Evolutionary conservation across 2,113 vertebrate species (phyloP), one percentile per base, ranked within the genome.

Genomic region (Seriola rivoliana): DNA sequence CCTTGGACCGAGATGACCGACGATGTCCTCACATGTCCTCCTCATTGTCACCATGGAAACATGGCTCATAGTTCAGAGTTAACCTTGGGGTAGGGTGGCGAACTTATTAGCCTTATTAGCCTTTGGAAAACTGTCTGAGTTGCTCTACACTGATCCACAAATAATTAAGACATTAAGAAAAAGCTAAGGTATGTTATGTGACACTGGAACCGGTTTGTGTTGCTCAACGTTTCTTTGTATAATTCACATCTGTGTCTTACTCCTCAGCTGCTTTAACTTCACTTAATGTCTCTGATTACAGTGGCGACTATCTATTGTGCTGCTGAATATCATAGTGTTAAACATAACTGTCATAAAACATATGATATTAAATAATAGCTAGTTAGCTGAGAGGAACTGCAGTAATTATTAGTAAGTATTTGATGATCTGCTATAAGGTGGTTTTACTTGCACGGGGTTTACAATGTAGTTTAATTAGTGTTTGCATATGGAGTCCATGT

Each of bases 31-130:
- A 21, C 14, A 21, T 16, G 2, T 70, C 58, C 57, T 29, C 13
- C 23, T 6, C 52, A 54, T 44, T 55, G 46, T 74, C 62, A 40
- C 69, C 55, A 69, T 78, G 69, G 69, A 68, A 62, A 44, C 55
- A 3, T 52, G 23, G 17, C 29, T 58, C 13, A 5, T 54, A 40
- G 3, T 59, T 71, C 19, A n/a, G 57, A 55, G 16, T 8, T 36
- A 57, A 17, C 46, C n/a, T 60, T 8, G 6, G 4, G 42, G 32
- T 40, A 11, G 3, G 4, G 1, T 40, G 5, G 10, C 38, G 13
- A 46, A 73, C 52, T 40, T 72, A 59, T 48, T 8, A 48, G 32
- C 4, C 5, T 62, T 46, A 25, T 52, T 10, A 13, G 10, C 8
- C 55, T 72, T 54, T 16, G 16, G 29, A 21, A 34, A 59, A 59